Evolutionary conservation across 2,888 invertebrate genomes (phyloP).

Genomic region (Platycnemis pennipes): DNA sequence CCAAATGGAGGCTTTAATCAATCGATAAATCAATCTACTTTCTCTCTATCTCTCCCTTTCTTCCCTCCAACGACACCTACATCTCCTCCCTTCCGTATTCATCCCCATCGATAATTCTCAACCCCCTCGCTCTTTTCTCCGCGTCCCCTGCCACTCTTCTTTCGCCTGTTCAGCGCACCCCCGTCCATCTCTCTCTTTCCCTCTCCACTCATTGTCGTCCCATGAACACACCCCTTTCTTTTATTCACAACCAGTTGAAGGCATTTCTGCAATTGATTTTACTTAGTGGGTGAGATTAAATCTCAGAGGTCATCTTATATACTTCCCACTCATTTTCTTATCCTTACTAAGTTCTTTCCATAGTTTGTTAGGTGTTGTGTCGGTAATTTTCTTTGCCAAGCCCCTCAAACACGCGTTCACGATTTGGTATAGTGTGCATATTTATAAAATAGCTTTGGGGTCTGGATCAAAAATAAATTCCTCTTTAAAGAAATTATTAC

Average conservation of each 20-base stretch:
- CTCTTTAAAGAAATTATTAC: no score
- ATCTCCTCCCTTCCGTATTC: conserved; percentile 12
- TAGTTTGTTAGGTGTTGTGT: background rate
- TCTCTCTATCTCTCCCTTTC: conserved; percentile 22
- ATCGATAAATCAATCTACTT: conserved; percentile 65
- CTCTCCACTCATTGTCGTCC: background rate
- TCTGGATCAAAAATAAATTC: no score
- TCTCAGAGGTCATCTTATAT: background rate
- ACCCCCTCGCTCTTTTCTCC: background rate
- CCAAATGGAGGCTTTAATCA: conserved; percentile 67
- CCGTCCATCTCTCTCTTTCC: background rate
- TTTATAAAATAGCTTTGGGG: no score
- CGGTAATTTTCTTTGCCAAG: background rate
- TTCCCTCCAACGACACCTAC: background rate
- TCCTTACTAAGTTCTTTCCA: background rate
- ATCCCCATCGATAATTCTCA: conserved; percentile 11
- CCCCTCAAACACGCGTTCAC: no score
- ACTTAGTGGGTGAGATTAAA: background rate
- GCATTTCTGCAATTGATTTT: background rate
- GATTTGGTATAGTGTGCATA: no score
- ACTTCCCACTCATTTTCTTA: background rate
- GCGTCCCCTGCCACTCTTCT: background rate
- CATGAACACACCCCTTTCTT: background rate
- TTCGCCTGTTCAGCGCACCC: background rate
- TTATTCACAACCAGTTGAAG: background rate